Evolutionary conservation across 2,113 vertebrate genomes (phyloP).

Genomic region (Leucosticte australis): DNA sequence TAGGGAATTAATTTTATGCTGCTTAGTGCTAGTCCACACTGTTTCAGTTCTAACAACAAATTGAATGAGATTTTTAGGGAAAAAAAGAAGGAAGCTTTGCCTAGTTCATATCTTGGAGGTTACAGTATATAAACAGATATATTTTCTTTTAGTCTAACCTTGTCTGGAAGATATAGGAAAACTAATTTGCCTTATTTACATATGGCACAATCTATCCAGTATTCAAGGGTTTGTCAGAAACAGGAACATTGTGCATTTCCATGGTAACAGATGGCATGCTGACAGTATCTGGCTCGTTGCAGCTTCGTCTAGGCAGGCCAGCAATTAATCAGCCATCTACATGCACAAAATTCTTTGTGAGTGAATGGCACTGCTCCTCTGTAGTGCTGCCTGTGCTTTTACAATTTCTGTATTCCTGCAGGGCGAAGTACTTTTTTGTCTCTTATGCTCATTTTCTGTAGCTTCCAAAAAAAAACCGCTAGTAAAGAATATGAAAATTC

Average conservation of each 20-base stretch:
- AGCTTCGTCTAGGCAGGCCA: conserved; percentile 86
- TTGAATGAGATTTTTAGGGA: conserved; percentile 56
- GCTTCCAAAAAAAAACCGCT: conserved; percentile 74
- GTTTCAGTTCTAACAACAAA: conserved; percentile 65
- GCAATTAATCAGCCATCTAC: conserved; percentile 91
- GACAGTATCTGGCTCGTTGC: conserved; percentile 88
- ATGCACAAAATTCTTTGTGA: conserved; percentile 87
- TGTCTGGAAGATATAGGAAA: conserved; percentile 86
- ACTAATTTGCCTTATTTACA: conserved; percentile 91
- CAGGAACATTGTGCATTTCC: conserved; percentile 88
- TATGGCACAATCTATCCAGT: conserved; percentile 87
- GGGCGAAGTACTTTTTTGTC: conserved; percentile 86
- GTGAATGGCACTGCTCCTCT: conserved; percentile 84
- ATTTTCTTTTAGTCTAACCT: conserved; percentile 85
- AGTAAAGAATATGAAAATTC: conserved; percentile 61
- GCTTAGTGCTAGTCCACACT: conserved; percentile 43
- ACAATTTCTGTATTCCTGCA: conserved; percentile 85
- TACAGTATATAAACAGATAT: conserved; percentile 82
- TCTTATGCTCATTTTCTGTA: conserved; percentile 78
- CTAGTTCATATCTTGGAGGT: conserved; percentile 65
- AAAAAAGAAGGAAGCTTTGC: conserved; percentile 54
- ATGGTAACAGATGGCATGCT: conserved; percentile 92
- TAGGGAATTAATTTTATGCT: conserved; percentile 67
- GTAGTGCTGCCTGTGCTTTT: conserved; percentile 84
- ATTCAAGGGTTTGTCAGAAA: conserved; percentile 87